Evolutionary conservation across 2,113 vertebrate genomes (phyloP).

Genomic region (Bujurquina vittata): DNA sequence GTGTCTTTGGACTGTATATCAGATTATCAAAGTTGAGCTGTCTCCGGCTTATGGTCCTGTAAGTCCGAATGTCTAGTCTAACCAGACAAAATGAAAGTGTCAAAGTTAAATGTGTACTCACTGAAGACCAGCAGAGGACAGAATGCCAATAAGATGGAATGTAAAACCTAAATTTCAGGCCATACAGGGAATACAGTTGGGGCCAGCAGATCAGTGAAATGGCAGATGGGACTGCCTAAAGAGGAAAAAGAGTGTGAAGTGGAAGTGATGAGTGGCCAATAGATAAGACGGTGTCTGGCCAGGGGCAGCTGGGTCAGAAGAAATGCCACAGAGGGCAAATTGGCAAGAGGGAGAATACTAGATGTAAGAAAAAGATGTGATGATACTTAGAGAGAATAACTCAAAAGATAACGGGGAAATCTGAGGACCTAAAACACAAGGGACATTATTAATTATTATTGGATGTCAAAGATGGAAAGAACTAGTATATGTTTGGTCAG

Average conservation of each 20-base stretch:
- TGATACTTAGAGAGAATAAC: neutral
- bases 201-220: constrained; percentile 4
- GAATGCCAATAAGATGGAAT: neutral
- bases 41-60: neutral
- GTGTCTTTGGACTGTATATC: neutral
- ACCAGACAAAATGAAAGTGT: neutral
- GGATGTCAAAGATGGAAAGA: no score
- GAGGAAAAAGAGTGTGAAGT: constrained; percentile 4
- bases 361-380: neutral
- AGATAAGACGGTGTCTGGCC: constrained; percentile 43
- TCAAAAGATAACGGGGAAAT: neutral
- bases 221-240: constrained; percentile 6
- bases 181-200: neutral
- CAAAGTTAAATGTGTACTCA: neutral
- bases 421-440: neutral
- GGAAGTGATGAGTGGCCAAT: constrained; percentile 25
- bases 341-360: constrained; percentile 19
- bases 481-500: no score
- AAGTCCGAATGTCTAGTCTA: neutral
- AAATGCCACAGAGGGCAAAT: constrained; percentile 24
- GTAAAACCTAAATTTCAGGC: neutral
- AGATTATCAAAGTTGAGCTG: constrained; percentile 11
- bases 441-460: no score
- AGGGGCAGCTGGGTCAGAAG: neutral
- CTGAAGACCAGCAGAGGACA: neutral